These are phyloP conservation scores for Brachionus plicatilis DNA, from an alignment of 1,140 invertebrate genomes.

Conservation along the genomic window DNA sequence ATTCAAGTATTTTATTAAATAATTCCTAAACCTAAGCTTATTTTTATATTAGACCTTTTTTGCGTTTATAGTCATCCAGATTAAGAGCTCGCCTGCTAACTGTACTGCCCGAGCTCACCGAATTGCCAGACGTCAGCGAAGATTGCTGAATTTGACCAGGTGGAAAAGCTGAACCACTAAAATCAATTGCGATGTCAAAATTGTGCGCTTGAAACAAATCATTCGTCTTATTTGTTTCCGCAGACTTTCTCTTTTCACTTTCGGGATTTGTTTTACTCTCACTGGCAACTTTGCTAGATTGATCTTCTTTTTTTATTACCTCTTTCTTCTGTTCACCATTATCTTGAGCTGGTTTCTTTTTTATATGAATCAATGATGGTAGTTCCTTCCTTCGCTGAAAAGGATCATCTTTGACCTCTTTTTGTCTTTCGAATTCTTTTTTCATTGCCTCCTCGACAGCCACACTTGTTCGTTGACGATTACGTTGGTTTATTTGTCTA, in stretches of 20 bases:
- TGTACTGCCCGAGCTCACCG: background rate
- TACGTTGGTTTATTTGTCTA: conserved; percentile 21
- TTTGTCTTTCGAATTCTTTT: conserved; percentile 39
- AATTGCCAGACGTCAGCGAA: background rate
- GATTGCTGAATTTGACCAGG: conserved; percentile 14
- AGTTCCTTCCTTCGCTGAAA: conserved; percentile 31
- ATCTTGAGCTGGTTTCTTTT: background rate
- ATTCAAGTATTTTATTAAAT: background rate
- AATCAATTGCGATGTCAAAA: conserved; percentile 31
- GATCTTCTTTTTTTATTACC: background rate
- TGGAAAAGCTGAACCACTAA: background rate
- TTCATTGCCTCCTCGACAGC: conserved; percentile 37
- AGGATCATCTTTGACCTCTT: conserved; percentile 21
- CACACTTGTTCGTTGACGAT: background rate
- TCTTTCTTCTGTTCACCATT: background rate
- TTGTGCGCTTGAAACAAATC: conserved; percentile 34
- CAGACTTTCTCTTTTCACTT: background rate
- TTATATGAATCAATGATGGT: conserved; percentile 11
- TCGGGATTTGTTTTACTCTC: background rate
- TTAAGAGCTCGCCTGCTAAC: conserved; percentile 11
- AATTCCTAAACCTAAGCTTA: background rate
- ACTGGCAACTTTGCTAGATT: background rate
- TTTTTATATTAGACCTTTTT: conserved; percentile 34
- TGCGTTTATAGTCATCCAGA: conserved; percentile 31
- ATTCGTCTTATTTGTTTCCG: background rate